These are phyloP conservation scores for Sebastolobus alascanus DNA, from an alignment of 2,797 vertebrate genomes.

Conservation along the genomic window DNA sequence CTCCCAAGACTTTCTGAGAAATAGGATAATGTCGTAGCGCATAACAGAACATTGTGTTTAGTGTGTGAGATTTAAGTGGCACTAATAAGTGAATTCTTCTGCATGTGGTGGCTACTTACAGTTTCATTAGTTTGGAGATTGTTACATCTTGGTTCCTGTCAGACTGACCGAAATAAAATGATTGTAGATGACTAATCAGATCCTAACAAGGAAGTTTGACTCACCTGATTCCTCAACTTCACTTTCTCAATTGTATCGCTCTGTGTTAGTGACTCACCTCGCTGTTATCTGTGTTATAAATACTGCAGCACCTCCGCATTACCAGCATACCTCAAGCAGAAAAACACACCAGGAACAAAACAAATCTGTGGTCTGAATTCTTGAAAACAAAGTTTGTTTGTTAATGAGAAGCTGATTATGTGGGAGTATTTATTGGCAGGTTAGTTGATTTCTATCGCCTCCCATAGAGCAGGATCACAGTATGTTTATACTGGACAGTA, in stretches of 20 bases:
- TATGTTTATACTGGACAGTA: constrained; percentile 47
- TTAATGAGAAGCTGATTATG: constrained; percentile 68
- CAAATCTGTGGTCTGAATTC: constrained; percentile 15
- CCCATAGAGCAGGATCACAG: constrained; percentile 22
- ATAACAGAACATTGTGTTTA: constrained; percentile 7
- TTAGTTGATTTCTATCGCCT: constrained; percentile 31
- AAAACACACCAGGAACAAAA: neutral
- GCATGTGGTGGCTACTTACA: constrained; percentile 25
- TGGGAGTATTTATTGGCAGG: constrained; percentile 43
- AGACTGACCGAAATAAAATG: neutral
- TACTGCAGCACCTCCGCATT: constrained; percentile 22
- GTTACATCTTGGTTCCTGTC: constrained; percentile 31
- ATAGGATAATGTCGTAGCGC: constrained; percentile 10
- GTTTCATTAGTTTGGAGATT: neutral
- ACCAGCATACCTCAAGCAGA: constrained; percentile 25
- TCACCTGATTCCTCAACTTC: constrained; percentile 17
- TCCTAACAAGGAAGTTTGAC: constrained; percentile 34
- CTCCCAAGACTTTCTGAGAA: constrained; percentile 40
- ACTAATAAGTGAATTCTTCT: constrained; percentile 52
- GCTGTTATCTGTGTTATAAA: constrained; percentile 15
- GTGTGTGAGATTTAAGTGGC: constrained; percentile 41
- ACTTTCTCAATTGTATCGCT: neutral
- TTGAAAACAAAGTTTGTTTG: constrained; percentile 58
- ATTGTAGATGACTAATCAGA: constrained; percentile 47
- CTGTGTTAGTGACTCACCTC: constrained; percentile 18